Base-by-base conservation (phyloP, 37 sponge, comb jelly and placozoan species). In the Corticium candelabrum region DNA sequence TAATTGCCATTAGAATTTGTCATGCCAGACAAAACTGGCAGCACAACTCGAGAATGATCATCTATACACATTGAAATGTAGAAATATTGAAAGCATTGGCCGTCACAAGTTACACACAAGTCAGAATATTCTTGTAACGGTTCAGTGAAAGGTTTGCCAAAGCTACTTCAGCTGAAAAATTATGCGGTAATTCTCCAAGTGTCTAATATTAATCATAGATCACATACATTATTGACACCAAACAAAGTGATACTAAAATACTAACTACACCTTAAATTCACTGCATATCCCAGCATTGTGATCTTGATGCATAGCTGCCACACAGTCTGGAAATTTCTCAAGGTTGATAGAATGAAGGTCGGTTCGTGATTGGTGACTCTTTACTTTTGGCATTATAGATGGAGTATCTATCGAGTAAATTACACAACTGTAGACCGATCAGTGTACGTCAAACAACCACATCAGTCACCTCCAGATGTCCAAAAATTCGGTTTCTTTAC, bases 261-360 rank as follows among this genome's bases (percentile, higher is more conserved):
- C 74, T 77, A 0, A 87, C 89, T n/a, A n/a, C n/a, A n/a, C n/a
- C 84, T 78, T 70, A 76, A 83, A 91, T 75, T 85, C 89, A 37
- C 38, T 39, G 41, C 86, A 88, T 79, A 88, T 88, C 1, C 86
- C 84, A 11, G 79, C 82, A 77, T 91, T 86, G 34, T 82, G 83
- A 76, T 86, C 73, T 7, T 79, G 7, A 69, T 91, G 92, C 81
- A 88, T 80, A 29, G 69, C 62, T 30, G 41, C 36, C 7, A 91
- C 92, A 74, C 86, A 78, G 0, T 73, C 68, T 2, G 76, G 38
- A 69, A 91, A 91, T 4, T 77, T 39, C 0, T 39, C 62, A 36
- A 83, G 3, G 4, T 67, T 31, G 4, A 91, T 68, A 30, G 82
- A 40, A 38, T 40, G 35, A 31, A 41, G 34, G 0, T 78, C 62